Evolutionary conservation across 2,113 vertebrate genomes (phyloP), one percentile per base, ranked within the genome.

Genomic region (Cariama cristata): DNA sequence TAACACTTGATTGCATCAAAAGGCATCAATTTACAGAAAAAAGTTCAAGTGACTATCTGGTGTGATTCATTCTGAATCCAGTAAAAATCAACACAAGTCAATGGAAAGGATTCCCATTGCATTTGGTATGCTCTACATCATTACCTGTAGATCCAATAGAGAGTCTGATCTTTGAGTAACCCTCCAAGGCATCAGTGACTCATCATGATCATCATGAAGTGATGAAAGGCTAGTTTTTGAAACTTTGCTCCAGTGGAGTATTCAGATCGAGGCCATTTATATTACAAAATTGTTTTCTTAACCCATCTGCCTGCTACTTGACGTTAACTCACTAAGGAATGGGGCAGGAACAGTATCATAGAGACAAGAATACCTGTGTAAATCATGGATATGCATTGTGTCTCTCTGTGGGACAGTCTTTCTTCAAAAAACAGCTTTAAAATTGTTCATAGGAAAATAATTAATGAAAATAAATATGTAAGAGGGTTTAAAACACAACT

Each of bases 141-240:
- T 45, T 47, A 75, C 4, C 12, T 62, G 19, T 35, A 27, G 9
- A 63, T 40, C 21, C 27, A 49, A 30, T 18, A 59, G 11, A 20
- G 5, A 69, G 14, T 33, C 49, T 58, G 33, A 50, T 60, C 33
- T 52, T 87, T 56, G 26, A 47, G 14, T 15, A 81, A 55, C 5
- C 18, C 21, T 68, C 6, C 27, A 60, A 67, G 44, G 13, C 20
- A 44, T 23, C 47, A 47, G 45, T n/a, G 50, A 82, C 30, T 4
- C 38, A 47, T 50, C 50, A 14, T 28, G 22, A 30, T 38, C 28
- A n/a, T 1, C 13, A n/a, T 0, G 0, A 42, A 17, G 7, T 71
- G 85, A 6, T 28, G 12, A 79, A 85, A 91, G 5, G 33, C 6
- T 87, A 23, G 60, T 38, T 53, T 91, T 40, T 59, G 45, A 56